Evolutionary conservation across 2,797 vertebrate species (phyloP).

Genomic region (Sebastes kiyomatsui): DNA sequence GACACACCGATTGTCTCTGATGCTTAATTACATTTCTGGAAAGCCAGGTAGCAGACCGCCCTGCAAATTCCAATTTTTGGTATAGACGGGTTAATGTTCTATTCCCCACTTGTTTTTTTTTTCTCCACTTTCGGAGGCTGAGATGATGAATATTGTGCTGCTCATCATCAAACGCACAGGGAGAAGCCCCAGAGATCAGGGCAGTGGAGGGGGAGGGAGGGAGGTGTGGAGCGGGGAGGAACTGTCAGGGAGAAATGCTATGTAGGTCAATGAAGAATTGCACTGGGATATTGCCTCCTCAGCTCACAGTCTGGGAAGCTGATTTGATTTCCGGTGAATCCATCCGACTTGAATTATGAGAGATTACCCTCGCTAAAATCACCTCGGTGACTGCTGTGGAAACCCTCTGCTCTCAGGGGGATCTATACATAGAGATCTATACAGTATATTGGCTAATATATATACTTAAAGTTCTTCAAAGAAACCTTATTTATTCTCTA

Average conservation of each 20-base stretch:
- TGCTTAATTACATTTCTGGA: slow-evolving; percentile 74
- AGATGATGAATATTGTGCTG: slow-evolving; percentile 67
- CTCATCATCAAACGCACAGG: slow-evolving; percentile 69
- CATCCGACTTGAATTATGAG: slow-evolving; percentile 78
- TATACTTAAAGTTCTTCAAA: slow-evolving; percentile 28
- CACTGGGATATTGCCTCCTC: slow-evolving; percentile 79
- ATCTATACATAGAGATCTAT: slow-evolving; percentile 17
- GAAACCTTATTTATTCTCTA: not conserved
- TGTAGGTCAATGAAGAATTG: slow-evolving; percentile 83
- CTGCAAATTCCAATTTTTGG: slow-evolving; percentile 56
- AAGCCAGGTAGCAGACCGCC: slow-evolving; percentile 48
- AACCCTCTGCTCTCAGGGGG: slow-evolving; percentile 38
- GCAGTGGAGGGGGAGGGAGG: slow-evolving; percentile 29
- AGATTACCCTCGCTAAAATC: slow-evolving; percentile 77
- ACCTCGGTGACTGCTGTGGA: slow-evolving; percentile 64
- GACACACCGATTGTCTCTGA: slow-evolving; percentile 63
- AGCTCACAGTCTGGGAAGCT: slow-evolving; percentile 76
- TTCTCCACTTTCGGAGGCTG: slow-evolving; percentile 25
- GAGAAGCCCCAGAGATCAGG: slow-evolving; percentile 66
- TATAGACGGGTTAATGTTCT: slow-evolving; percentile 31
- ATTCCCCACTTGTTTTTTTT: slow-evolving; percentile 28
- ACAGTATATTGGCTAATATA: slow-evolving; percentile 28
- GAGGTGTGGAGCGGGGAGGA: slow-evolving; percentile 48
- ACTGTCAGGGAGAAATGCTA: slow-evolving; percentile 77
- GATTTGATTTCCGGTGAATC: slow-evolving; percentile 82